These are phyloP conservation scores for Scyliorhinus canicula DNA, from an alignment of 2,797 vertebrate species.

Conservation along the genomic window DNA sequence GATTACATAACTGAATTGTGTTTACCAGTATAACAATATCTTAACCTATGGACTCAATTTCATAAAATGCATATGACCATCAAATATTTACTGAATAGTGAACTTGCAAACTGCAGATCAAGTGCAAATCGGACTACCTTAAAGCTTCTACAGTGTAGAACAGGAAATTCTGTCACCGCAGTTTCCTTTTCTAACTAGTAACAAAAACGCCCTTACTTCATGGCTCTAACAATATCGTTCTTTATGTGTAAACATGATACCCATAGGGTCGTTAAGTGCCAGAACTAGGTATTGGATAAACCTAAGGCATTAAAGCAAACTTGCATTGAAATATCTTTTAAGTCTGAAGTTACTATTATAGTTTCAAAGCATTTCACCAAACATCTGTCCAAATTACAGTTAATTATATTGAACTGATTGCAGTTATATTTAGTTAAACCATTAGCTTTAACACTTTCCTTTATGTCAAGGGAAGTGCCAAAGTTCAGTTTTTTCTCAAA, in stretches of 20 bases:
- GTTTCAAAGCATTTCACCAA: background rate
- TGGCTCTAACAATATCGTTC: background rate
- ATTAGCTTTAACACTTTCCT: background rate
- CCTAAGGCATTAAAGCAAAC: background rate
- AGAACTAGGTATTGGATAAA: background rate
- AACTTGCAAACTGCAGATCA: background rate
- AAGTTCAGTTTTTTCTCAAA: background rate
- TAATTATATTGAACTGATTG: background rate
- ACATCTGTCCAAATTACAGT: background rate
- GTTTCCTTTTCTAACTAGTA: constrained; percentile 12
- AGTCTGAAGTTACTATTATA: background rate
- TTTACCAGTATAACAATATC: background rate
- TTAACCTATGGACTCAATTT: background rate
- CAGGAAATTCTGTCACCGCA: constrained; percentile 25
- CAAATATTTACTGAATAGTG: background rate
- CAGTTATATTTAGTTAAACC: background rate
- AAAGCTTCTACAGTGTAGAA: background rate
- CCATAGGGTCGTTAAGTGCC: background rate
- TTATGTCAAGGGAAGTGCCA: background rate
- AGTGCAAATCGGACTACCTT: background rate
- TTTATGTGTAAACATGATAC: background rate
- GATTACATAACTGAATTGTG: background rate
- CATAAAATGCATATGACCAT: background rate
- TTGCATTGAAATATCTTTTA: background rate
- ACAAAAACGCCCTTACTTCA: background rate